Evolutionary conservation across 2,888 invertebrate genomes (phyloP), one percentile per base, ranked within the genome.

Genomic region (Megalurothrips usitatus): DNA sequence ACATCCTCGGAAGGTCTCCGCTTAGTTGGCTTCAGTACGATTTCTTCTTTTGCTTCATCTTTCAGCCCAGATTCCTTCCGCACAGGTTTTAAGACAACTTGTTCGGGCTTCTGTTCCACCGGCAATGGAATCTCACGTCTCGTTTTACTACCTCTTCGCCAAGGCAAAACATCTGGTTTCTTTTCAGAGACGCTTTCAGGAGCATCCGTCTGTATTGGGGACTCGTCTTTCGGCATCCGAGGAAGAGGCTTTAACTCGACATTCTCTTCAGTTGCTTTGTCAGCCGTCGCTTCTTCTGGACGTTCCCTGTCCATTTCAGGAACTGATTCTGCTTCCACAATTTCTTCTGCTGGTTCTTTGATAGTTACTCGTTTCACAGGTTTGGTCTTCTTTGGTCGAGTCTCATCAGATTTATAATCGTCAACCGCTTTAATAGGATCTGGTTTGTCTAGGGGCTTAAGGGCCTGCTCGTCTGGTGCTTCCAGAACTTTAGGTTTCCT

Each of bases 241-340:
- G 79, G 82, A 19, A 80, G 8, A 11, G 26, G 78, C 47, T 81
- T 79, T 43, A 63, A 75, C 23, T 11, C 82, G 82, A 82, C 85
- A 43, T 43, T 43, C 6, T 85, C 26, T 87, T 84, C n/a, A 88
- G 87, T 85, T 87, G 87, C 34, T 86, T 85, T 81, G 84, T 85
- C 79, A 86, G 85, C 17, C 14, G 14, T 78, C 47, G 83, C 82
- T 1, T 58, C 58, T 49, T 84, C 83, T 0, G 82, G 82, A 58
- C 82, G 81, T 82, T 86, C 84, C 84, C 87, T 87, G 81, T 84
- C 83, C 48, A 82, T 82, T 81, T 86, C 85, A 81, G 86, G 85
- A 52, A 86, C 85, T 80, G 85, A 82, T 12, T 87, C 87, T 79
- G 88, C 83, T 82, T 84, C 86, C 81, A 87, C 87, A 84, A 88